Base-by-base conservation (phyloP, 2,888 invertebrate species). In the Scaptomyza tumidula region DNA sequence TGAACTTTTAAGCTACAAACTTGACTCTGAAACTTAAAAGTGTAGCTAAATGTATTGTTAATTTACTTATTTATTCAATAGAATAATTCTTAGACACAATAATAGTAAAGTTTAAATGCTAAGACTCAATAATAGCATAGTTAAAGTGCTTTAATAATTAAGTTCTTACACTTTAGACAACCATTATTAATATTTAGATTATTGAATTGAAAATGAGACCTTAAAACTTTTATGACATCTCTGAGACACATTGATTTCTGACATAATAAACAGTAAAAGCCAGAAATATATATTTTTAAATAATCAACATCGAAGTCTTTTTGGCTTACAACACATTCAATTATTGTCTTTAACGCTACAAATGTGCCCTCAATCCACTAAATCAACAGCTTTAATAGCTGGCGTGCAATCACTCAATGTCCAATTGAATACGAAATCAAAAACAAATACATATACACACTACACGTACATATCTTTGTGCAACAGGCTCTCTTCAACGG, bases 341-440 rank as follows among this genome's bases (percentile, higher is more conserved):
- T 41, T 52, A 52, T 52, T 39, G 52, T 16, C 14, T 14, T 39
- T 14, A 16, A 52, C 16, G 41, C 41, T 27, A 16, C 27, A 52
- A 52, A 52, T 52, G 52, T 52, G 39, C 27, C 52, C 52, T 59
- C 55, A 31, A 33, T n/a, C 11, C 44, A 43, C 33, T 59, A 71
- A 66, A 62, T 69, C 61, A 61, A 61, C 68, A 50, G 37, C 44
- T 57, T 57, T 55, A 39, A 60, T 24, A 14, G 44, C 39, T 48
- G 48, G 43, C 52, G 45, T 53, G 53, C 78, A 80, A 84, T 84
- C 85, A 80, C 59, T 84, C 85, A 82, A 63, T 78, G 82, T 85
- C 71, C 67, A 64, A 72, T 78, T 68, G 69, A 64, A 66, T 68
- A 69, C 65, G 66, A 56, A 66, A 74, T 76, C 76, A 83, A 86